Evolutionary conservation across 1,140 invertebrate genomes (phyloP).

Genomic region (Triops longicaudatus): DNA sequence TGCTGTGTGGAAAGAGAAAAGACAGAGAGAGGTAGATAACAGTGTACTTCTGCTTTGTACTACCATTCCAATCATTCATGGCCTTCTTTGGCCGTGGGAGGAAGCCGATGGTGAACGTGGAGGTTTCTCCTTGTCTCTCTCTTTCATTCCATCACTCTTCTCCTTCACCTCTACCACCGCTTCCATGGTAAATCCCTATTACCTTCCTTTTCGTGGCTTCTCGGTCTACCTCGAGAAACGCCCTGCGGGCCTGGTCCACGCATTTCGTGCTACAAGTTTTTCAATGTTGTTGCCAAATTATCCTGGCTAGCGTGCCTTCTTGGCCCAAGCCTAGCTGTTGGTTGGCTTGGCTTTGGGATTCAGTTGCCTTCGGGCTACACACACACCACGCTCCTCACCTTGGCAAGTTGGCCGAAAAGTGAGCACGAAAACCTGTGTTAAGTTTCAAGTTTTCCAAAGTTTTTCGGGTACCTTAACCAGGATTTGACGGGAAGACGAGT

Average conservation of each 20-base stretch:
- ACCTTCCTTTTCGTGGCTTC: background rate
- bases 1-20: background rate
- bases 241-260: background rate
- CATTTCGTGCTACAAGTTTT: background rate
- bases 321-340: background rate
- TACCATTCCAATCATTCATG: constrained; percentile 3
- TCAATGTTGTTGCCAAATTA: background rate
- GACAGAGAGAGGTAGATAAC: background rate
- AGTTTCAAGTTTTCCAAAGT: background rate
- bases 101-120: background rate
- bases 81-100: constrained; percentile 9
- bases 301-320: background rate
- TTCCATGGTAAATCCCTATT: background rate
- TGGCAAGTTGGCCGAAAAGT: constrained; percentile 14
- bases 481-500: background rate
- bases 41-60: background rate
- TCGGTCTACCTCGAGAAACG: constrained; percentile 9
- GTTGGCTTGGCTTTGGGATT: constrained; percentile 4
- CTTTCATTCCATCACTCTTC: background rate
- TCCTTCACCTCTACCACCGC: background rate
- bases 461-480: background rate
- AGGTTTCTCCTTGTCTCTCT: background rate
- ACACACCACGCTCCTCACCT: constrained; percentile 13
- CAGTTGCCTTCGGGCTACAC: constrained; percentile 13
- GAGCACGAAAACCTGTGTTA: background rate